Evolutionary conservation across 2,888 invertebrate species (phyloP).

Genomic region (Aporophyla lueneburgensis): DNA sequence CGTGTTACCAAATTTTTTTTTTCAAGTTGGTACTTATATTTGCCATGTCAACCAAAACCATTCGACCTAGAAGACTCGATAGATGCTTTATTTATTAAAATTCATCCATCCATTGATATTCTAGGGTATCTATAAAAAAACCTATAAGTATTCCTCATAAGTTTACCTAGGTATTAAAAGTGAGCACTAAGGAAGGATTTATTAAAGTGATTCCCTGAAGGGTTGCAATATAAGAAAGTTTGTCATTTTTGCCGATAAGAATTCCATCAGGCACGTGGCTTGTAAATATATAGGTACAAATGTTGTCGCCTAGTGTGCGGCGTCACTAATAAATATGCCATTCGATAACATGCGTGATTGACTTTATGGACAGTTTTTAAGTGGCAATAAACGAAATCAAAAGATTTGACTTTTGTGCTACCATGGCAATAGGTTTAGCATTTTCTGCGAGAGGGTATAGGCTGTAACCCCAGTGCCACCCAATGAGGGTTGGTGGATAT

Average conservation of each 20-base stretch:
- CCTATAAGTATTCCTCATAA: no score
- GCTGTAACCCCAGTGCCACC: background rate
- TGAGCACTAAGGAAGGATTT: background rate
- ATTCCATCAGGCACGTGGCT: background rate
- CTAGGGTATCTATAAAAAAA: no score
- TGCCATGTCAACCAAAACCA: no score
- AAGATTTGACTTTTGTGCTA: background rate
- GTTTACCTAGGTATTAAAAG: no score
- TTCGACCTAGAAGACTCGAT: no score
- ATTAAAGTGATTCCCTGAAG: no score
- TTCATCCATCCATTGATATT: no score
- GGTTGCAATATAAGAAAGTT: background rate
- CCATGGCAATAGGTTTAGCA: background rate
- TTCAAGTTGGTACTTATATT: no score
- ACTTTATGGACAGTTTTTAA: slow-evolving; percentile 40
- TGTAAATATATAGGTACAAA: no score
- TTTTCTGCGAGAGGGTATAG: background rate
- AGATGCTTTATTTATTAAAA: no score
- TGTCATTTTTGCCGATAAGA: background rate
- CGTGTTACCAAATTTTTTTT: no score
- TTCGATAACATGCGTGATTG: slow-evolving; percentile 57
- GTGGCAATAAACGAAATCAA: slow-evolving; percentile 8
- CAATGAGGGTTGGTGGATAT: background rate
- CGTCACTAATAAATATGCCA: slow-evolving; percentile 1
- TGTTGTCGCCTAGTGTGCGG: slow-evolving; percentile 11